Evolutionary conservation across 2,113 vertebrate species (phyloP).

Genomic region (Scytalopus superciliaris): DNA sequence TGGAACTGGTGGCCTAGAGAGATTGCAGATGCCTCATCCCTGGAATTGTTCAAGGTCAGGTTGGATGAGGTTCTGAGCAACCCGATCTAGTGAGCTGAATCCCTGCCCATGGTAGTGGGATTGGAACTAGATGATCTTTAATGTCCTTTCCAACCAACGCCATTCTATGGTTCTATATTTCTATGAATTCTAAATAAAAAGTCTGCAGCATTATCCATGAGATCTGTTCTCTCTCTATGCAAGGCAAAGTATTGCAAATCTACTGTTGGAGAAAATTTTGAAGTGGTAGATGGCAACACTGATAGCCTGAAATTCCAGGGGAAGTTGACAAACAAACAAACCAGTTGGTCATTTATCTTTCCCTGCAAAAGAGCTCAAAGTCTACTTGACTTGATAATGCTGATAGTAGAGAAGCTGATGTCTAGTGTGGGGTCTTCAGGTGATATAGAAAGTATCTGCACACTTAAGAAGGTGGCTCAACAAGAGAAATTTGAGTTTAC

Average conservation of each 20-base stretch:
- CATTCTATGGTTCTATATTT: background rate
- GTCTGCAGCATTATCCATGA: background rate
- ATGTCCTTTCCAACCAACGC: background rate
- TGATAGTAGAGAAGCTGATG: background rate
- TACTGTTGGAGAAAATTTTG: background rate
- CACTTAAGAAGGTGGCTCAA: background rate
- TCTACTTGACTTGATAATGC: background rate
- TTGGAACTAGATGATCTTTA: background rate
- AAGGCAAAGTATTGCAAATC: background rate
- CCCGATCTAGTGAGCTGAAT: no score
- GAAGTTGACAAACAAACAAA: background rate
- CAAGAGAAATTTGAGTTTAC: background rate
- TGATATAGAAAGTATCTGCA: background rate
- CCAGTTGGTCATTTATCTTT: background rate
- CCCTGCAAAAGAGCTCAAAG: background rate
- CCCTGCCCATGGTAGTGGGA: fast-evolving
- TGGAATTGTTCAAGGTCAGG: background rate
- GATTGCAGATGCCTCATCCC: no score
- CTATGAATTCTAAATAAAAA: background rate
- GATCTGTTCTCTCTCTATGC: background rate
- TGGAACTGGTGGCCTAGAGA: background rate
- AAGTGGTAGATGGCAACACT: background rate
- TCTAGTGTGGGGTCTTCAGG: background rate
- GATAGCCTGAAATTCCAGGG: background rate
- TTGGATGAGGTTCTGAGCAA: background rate